Conservation (phyloP, 2,113 vertebrate genomes). For the Motacilla alba region DNA sequence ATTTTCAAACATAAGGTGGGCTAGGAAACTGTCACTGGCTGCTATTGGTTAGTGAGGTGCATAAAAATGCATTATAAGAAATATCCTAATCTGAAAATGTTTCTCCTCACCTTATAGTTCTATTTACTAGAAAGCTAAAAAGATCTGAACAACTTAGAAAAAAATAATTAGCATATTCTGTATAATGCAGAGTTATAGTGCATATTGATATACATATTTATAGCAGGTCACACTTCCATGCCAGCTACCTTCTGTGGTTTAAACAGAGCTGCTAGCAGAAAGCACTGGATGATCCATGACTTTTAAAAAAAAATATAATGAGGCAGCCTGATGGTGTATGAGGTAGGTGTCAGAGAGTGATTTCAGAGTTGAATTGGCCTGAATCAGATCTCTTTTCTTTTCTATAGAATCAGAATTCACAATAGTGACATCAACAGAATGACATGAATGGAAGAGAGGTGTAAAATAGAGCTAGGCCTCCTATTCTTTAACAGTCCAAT, state of each 20-base stretch:
- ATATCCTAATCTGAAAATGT: background rate
- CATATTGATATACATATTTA: background rate
- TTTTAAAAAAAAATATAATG: background rate
- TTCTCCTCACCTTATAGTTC: background rate
- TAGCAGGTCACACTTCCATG: background rate
- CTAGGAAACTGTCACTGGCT: background rate
- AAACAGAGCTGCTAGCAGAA: constrained; percentile 1
- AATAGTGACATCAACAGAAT: constrained; percentile 60
- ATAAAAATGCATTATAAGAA: background rate
- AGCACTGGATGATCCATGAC: background rate
- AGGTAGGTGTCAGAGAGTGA: constrained; percentile 27
- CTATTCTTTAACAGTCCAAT: background rate
- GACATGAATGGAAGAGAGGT: constrained; percentile 48
- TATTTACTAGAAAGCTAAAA: background rate
- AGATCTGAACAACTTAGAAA: background rate
- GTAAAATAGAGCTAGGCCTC: constrained; percentile 28
- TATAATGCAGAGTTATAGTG: background rate
- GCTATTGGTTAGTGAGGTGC: background rate
- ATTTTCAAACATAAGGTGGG: background rate
- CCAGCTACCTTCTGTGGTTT: constrained; percentile 6
- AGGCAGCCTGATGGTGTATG: constrained; percentile 14
- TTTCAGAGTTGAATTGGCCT: constrained; percentile 1
- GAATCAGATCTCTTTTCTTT: background rate
- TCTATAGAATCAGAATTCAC: constrained; percentile 36
- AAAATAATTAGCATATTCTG: background rate